These are phyloP conservation scores for Neolamprologus brichardi DNA, from an alignment of 2,113 vertebrate species.

Conservation along the genomic window DNA sequence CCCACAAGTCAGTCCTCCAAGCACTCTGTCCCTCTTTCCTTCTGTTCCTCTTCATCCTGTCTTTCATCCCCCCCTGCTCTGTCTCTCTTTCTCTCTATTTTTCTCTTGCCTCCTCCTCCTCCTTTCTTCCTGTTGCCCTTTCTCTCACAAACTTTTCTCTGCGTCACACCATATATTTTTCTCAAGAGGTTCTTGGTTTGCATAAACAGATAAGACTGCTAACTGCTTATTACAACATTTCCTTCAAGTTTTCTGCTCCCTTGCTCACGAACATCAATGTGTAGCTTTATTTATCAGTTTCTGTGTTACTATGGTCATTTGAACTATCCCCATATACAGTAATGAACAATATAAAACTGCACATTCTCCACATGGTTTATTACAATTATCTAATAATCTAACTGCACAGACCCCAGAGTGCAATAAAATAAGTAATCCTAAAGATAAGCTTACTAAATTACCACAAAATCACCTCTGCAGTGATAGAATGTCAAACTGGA, in stretches of 20 bases:
- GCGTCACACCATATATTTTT: not conserved
- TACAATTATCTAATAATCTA: not conserved
- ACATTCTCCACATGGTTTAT: not conserved
- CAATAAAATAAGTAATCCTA: not conserved
- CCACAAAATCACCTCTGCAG: not conserved
- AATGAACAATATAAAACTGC: not conserved
- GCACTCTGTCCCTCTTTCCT: constrained; percentile 4
- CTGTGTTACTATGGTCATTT: not conserved
- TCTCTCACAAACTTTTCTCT: not conserved
- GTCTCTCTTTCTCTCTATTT: not conserved
- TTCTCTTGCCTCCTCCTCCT: not conserved
- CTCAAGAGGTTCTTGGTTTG: not conserved
- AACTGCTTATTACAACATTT: not conserved
- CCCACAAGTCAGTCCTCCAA: constrained; percentile 45
- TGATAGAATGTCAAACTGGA: not conserved
- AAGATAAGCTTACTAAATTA: not conserved
- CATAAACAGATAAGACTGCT: constrained; percentile 11
- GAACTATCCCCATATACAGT: not conserved
- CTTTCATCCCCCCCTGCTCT: not conserved
- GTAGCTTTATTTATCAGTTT: not conserved
- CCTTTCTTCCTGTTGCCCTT: constrained; percentile 12
- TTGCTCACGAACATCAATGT: not conserved
- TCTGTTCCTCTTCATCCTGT: constrained; percentile 30
- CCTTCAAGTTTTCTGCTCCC: not conserved
- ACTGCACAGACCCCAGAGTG: not conserved